Conservation (phyloP, 2,888 invertebrate species). For the Sarcophaga carnaria region DNA sequence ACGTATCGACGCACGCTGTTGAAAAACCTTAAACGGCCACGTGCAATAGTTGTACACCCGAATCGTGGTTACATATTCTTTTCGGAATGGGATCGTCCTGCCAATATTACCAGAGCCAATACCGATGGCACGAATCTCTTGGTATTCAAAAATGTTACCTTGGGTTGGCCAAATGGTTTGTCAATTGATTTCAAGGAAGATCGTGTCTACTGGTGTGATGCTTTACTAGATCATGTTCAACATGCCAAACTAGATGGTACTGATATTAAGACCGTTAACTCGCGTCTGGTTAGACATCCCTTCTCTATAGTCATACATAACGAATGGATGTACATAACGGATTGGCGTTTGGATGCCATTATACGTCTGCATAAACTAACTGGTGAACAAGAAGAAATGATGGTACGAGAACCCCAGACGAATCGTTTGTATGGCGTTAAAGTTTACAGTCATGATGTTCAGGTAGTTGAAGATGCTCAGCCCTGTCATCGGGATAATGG, state of each 20-base stretch:
- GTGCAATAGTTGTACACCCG: conserved; percentile 98
- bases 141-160: conserved; percentile 93
- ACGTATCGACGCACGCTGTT: conserved; percentile 91
- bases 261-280: conserved; percentile 94
- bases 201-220: conserved; percentile 98
- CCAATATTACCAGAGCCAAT: conserved; percentile 96
- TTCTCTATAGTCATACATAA: conserved; percentile 95
- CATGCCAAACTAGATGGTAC: conserved; percentile 95
- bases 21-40: conserved; percentile 93
- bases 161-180: conserved; percentile 98
- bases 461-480: conserved; percentile 87
- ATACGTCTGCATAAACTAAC: conserved; percentile 93
- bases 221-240: conserved; percentile 96
- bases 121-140: conserved; percentile 94
- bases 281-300: conserved; percentile 92
- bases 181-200: conserved; percentile 95
- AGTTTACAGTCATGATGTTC: conserved; percentile 90
- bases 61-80: conserved; percentile 97
- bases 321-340: conserved; percentile 97
- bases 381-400: conserved; percentile 92
- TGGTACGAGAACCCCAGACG: conserved; percentile 94
- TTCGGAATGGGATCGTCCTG: conserved; percentile 98
- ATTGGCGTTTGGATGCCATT: conserved; percentile 98
- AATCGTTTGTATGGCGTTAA: conserved; percentile 96
- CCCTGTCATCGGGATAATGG: conserved; percentile 94